Percentiles rank a stretch among this genome's conserved stretches.
These are phyloP conservation scores for Meloidogyne floridensis DNA, from an alignment of 1,140 invertebrate species.

Conservation along the genomic window DNA sequence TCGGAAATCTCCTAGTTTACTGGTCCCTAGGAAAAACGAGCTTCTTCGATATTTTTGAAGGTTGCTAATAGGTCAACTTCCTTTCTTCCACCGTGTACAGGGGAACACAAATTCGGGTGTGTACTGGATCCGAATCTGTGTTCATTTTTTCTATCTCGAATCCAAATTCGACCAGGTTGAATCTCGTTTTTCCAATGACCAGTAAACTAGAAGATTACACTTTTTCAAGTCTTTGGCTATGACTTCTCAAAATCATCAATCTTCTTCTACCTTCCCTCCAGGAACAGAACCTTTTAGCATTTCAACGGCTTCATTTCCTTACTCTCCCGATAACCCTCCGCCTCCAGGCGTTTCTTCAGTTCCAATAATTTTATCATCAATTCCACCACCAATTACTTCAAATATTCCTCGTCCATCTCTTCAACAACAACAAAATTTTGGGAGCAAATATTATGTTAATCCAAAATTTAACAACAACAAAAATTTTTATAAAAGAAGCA, in stretches of 20 bases:
- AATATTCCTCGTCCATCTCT: neutral
- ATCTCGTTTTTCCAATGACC: too few species aligned
- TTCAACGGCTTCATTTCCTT: neutral
- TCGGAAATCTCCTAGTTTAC: too few species aligned
- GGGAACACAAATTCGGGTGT: too few species aligned
- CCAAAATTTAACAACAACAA: constrained; percentile 5
- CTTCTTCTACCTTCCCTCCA: neutral
- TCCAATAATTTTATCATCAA: constrained; percentile 2
- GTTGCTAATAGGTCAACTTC: too few species aligned
- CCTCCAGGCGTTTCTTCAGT: neutral
- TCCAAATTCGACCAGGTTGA: too few species aligned
- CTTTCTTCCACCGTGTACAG: too few species aligned
- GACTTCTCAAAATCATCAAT: neutral
- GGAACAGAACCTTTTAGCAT: neutral
- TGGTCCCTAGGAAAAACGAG: too few species aligned
- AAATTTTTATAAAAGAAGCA: neutral
- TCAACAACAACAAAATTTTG: neutral
- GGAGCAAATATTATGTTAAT: neutral
- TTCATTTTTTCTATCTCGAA: too few species aligned
- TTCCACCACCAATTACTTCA: neutral
- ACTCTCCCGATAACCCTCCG: neutral
- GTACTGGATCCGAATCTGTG: too few species aligned
- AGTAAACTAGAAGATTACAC: too few species aligned
- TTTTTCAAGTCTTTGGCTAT: neutral
- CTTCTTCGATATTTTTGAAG: too few species aligned